phyloP scores from a whole-genome alignment of 2,797 vertebrate species.

The Mus minutoides region DNA sequence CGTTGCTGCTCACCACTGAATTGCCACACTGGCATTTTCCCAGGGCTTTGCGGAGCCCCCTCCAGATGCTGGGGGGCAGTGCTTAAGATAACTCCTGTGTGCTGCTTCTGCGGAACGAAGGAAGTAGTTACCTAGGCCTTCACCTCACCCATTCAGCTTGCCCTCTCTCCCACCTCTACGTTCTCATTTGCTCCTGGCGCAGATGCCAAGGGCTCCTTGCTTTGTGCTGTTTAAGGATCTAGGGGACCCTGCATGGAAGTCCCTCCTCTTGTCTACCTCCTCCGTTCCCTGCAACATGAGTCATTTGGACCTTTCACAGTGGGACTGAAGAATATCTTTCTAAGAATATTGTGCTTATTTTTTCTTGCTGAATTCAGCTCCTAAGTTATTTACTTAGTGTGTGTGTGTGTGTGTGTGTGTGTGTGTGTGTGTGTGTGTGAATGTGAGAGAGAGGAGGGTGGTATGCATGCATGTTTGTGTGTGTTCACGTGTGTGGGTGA shows the following conservation, averaged over 20 bases:
- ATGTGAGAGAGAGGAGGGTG: too few relatives aligned
- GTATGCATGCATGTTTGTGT: too few relatives aligned
- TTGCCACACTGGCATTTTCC: slow-evolving; percentile 83
- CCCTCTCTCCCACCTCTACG: neutral
- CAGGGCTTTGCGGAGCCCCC: slow-evolving; percentile 53
- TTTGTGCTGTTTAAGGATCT: neutral
- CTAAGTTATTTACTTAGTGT: neutral
- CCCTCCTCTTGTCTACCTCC: neutral
- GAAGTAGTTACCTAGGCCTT: neutral
- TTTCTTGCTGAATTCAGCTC: neutral
- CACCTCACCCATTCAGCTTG: neutral
- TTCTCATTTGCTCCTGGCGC: neutral
- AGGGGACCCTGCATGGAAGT: neutral
- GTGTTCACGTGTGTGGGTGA: neutral
- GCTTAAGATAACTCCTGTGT: neutral
- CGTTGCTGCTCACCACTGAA: slow-evolving; percentile 84
- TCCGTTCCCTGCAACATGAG: neutral
- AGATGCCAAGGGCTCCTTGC: neutral
- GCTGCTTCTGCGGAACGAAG: neutral
- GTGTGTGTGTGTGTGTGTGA: neutral
- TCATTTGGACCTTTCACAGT: neutral
- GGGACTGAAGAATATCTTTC: neutral
- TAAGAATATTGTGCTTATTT: neutral
- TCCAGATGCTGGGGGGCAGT: neutral
- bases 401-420: neutral